These are phyloP conservation scores for Ostrea edulis DNA, from an alignment of 1,140 invertebrate species.

Conservation along the genomic window DNA sequence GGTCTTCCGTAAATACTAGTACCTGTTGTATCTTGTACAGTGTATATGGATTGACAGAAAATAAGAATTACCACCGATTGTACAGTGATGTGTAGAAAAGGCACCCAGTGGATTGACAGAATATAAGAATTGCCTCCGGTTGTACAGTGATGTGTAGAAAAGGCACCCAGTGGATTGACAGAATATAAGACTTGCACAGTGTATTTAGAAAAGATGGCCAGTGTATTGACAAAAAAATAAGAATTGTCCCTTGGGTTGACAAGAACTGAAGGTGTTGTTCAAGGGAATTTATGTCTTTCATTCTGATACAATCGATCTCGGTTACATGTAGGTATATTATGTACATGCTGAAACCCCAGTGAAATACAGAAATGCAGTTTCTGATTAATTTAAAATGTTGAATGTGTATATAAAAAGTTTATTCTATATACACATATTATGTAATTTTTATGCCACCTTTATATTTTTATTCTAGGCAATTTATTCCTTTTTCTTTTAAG, in stretches of 20 bases:
- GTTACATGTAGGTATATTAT: too few species aligned
- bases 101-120: neutral
- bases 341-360: neutral
- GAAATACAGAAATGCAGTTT: neutral
- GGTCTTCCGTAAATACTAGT: conserved; percentile 62
- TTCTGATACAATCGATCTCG: too few species aligned
- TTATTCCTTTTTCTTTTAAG: neutral
- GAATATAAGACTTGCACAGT: neutral
- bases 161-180: neutral
- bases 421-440: too few species aligned
- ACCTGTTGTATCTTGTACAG: too few species aligned
- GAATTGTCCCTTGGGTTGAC: too few species aligned
- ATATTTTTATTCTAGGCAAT: neutral
- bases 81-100: neutral
- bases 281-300: too few species aligned
- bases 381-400: neutral
- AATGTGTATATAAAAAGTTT: neutral
- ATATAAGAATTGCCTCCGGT: neutral
- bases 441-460: neutral
- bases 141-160: neutral
- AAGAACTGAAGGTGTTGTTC: too few species aligned
- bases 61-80: neutral
- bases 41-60: neutral
- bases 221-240: too few species aligned
- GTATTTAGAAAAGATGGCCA: neutral